Base-by-base conservation (phyloP, 2,113 vertebrate genomes). In the Cottus gobio region DNA sequence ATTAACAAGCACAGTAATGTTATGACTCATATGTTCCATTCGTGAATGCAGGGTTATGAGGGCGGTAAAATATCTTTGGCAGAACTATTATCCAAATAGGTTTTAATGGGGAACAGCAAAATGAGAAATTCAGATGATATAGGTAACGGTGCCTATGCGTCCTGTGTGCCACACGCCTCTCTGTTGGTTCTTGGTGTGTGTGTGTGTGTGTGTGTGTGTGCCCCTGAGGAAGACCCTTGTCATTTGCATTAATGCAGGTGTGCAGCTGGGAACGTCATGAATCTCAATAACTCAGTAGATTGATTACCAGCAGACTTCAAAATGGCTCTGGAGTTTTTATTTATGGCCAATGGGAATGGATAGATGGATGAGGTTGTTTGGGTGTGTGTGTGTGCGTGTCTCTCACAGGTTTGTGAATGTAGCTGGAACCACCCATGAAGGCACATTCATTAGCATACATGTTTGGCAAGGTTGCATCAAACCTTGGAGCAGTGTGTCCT, bases 261-360 rank as follows among this genome's bases (percentile, higher is more conserved):
- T 84, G 56, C 72, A 42, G 70, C 77, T 70, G 61, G 61, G 61
- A 24, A 82, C 82, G 75, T 79, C 81, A 87, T 88, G 80, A 84
- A 91, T 92, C 84, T 88, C 72, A 89, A 87, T 90, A 79, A 82
- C 60, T 82, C 63, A 39, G 82, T 66, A 77, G 82, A 85, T 65
- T 76, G 84, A 85, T 78, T 75, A 75, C 83, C 58, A 58, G 63
- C 68, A 52, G 62, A 71, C 77, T 79, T 69, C 60, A 69, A 76
- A 90, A 77, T 72, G 84, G 26, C 80, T 66, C 72, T 15, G 66
- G 81, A 71, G 74, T 79, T 88, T 80, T 61, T 68, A 74, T 84
- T 68, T 68, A 42, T 30, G 65, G 2, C 60, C 52, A 73, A 5
- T 65, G 60, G 77, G 54, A 71, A 68, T 11, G 18, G 60, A n/a